A percentile compares a stretch with the other conserved stretches of the same genome.
Conservation (phyloP, 1,140 invertebrate genomes). For the Phortica variegata region DNA sequence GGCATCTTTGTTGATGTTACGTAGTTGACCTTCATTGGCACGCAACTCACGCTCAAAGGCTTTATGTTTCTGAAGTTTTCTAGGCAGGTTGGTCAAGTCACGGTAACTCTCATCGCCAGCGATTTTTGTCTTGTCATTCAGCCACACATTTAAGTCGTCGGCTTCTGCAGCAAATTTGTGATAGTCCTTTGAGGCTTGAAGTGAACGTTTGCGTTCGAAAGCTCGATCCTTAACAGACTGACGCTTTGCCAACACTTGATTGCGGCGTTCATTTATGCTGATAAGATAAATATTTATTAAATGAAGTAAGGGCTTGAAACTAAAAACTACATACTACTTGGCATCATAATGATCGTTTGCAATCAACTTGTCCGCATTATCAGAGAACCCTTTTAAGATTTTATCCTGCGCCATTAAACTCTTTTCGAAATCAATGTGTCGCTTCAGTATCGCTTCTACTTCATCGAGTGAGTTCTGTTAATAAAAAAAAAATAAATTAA, state of each 20-base stretch:
- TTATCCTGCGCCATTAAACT: conserved; percentile 93
- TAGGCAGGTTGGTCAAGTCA: conserved; percentile 86
- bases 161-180: conserved; percentile 87
- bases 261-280: conserved; percentile 73
- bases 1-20: conserved; percentile 79
- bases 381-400: conserved; percentile 80
- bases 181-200: conserved; percentile 77
- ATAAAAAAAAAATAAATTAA: conserved; percentile 10
- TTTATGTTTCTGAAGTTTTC: conserved; percentile 96
- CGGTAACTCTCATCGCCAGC: conserved; percentile 91
- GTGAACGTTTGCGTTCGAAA: conserved; percentile 67
- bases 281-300: conserved; percentile 5
- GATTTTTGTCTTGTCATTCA: conserved; percentile 87
- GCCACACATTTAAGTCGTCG: conserved; percentile 85
- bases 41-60: conserved; percentile 94
- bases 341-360: conserved; percentile 82
- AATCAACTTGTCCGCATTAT: conserved; percentile 83
- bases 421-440: conserved; percentile 93
- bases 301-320: not conserved
- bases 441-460: conserved; percentile 89
- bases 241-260: conserved; percentile 74
- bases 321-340: conserved; percentile 66
- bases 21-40: conserved; percentile 85
- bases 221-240: conserved; percentile 74
- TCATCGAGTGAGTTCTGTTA: conserved; percentile 85